phyloP scores from a whole-genome alignment of 2,113 vertebrate species.

The Baryphthengus martii region DNA sequence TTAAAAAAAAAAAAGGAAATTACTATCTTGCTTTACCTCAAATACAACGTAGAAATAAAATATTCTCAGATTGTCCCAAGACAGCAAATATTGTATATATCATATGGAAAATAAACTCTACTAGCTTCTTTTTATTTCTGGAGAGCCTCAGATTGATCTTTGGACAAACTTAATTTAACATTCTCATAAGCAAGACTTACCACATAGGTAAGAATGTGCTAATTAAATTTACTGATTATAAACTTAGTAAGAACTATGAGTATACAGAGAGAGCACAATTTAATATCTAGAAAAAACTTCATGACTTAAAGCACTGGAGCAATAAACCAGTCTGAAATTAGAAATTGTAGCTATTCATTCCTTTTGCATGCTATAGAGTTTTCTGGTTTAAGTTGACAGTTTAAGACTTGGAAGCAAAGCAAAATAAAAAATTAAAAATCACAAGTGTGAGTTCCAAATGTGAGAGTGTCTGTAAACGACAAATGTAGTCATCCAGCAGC shows the following conservation, averaged over 20 bases:
- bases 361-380: background rate
- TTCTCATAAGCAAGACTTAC: background rate
- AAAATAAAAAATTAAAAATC: background rate
- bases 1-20: background rate
- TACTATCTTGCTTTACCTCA: background rate
- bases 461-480: background rate
- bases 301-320: background rate
- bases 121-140: background rate
- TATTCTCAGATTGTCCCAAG: background rate
- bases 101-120: background rate
- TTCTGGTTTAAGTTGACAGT: background rate
- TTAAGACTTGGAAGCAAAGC: background rate
- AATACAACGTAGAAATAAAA: background rate
- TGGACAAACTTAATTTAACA: background rate
- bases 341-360: background rate
- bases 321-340: background rate
- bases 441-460: background rate
- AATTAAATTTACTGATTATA: background rate
- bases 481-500: background rate
- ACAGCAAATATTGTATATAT: background rate
- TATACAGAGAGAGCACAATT: background rate
- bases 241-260: background rate
- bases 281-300: background rate
- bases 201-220: background rate
- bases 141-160: background rate